phyloP scores from a whole-genome alignment of 1,140 invertebrate genomes.

The Ruditapes philippinarum region DNA sequence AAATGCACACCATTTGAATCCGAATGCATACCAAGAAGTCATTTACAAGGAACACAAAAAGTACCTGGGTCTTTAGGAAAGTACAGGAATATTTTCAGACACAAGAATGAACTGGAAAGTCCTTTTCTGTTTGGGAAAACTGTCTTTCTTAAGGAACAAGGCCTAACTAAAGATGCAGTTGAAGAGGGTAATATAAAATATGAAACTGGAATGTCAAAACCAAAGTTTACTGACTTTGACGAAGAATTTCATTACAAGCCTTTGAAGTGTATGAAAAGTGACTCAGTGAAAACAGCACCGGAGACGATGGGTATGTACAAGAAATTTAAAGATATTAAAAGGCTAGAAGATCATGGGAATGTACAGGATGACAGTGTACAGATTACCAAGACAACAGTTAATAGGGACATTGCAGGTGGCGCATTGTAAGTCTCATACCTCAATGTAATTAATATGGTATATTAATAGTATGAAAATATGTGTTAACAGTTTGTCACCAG shows the following conservation, averaged over 20 bases:
- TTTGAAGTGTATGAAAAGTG: background rate
- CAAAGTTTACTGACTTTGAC: slow-evolving; percentile 18
- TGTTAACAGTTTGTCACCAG: no score
- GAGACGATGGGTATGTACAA: slow-evolving; percentile 17
- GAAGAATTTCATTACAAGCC: slow-evolving; percentile 45
- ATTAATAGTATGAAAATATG: no score
- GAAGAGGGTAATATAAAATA: background rate
- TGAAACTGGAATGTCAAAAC: background rate
- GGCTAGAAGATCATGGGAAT: no score
- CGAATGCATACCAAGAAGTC: no score
- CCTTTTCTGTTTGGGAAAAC: background rate
- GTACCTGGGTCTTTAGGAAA: background rate
- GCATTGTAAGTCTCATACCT: slow-evolving; percentile 1
- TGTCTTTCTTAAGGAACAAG: background rate
- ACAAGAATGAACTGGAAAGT: background rate
- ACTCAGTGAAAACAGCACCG: background rate
- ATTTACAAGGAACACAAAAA: no score
- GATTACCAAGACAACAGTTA: no score
- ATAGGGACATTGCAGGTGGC: background rate
- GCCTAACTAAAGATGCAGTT: background rate
- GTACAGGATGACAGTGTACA: no score
- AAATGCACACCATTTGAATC: no score
- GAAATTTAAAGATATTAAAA: no score
- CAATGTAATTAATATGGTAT: no score
- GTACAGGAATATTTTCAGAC: background rate